Conservation (phyloP, 2,797 vertebrate species). For the Emydoidea blandingii region DNA sequence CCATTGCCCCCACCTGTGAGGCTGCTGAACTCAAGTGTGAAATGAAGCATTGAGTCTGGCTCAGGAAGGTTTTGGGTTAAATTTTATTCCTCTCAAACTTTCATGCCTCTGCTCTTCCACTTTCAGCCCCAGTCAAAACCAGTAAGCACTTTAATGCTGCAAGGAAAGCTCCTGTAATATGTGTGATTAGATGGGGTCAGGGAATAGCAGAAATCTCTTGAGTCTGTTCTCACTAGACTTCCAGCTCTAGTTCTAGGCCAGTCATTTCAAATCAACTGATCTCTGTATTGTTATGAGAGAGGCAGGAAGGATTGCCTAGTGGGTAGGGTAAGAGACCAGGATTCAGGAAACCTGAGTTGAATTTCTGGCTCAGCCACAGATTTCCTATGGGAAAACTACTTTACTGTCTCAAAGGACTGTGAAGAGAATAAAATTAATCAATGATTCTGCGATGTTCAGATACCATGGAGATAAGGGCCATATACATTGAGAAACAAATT, state of each 20-base stretch:
- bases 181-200: neutral
- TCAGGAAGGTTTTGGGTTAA: neutral
- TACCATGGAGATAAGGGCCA: neutral
- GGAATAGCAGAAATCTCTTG: fast-evolving
- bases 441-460: fast-evolving
- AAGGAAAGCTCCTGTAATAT: neutral
- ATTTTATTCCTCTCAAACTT: neutral
- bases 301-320: neutral
- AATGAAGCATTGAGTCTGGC: neutral
- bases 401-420: neutral
- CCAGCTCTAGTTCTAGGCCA: neutral
- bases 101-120: fast-evolving
- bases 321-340: neutral
- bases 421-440: fast-evolving
- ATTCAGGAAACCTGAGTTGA: neutral
- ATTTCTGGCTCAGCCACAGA: neutral
- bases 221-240: fast-evolving
- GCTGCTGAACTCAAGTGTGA: neutral
- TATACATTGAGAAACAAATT: neutral
- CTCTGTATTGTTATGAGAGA: neutral
- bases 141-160: neutral
- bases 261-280: neutral
- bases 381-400: neutral
- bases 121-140: neutral
- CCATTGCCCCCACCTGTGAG: neutral